Conservation (phyloP, 2,888 invertebrate species). For the Odiellus spinosus region DNA sequence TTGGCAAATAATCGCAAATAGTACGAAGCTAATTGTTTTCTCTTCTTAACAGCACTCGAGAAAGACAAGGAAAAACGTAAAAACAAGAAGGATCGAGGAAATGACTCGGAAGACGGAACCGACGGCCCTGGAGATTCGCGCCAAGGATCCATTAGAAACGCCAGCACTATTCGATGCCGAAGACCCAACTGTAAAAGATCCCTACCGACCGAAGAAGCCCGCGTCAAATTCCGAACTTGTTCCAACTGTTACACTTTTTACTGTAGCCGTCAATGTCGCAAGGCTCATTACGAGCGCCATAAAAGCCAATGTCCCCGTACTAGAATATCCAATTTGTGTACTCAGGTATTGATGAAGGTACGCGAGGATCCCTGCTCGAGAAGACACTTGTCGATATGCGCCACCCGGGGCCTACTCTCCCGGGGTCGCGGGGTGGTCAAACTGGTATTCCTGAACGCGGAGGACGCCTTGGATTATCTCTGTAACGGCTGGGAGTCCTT, state of each 20-base stretch:
- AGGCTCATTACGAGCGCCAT: conserved; percentile 85
- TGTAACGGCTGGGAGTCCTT: conserved; percentile 51
- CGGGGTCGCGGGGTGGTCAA: conserved; percentile 83
- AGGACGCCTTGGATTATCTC: conserved; percentile 67
- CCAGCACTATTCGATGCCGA: conserved; percentile 47
- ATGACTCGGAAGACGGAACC: no score
- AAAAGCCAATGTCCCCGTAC: conserved; percentile 77
- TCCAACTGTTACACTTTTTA: conserved; percentile 91
- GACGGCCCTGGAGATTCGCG: no score
- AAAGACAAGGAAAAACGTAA: no score
- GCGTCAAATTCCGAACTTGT: conserved; percentile 70
- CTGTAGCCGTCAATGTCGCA: conserved; percentile 76
- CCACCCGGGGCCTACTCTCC: conserved; percentile 62
- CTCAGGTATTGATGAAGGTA: conserved; percentile 38
- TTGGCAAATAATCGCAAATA: no score
- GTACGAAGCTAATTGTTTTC: no score
- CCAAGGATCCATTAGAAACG: no score
- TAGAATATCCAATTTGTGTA: conserved; percentile 72
- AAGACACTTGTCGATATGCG: conserved; percentile 59
- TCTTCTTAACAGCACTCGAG: no score
- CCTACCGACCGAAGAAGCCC: conserved; percentile 55
- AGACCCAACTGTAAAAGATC: conserved; percentile 63
- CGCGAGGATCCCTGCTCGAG: conserved; percentile 33
- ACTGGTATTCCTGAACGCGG: conserved; percentile 71
- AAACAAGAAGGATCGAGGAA: no score